These are phyloP conservation scores for Oligia latruncula DNA, from an alignment of 2,888 invertebrate species.

Conservation along the genomic window DNA sequence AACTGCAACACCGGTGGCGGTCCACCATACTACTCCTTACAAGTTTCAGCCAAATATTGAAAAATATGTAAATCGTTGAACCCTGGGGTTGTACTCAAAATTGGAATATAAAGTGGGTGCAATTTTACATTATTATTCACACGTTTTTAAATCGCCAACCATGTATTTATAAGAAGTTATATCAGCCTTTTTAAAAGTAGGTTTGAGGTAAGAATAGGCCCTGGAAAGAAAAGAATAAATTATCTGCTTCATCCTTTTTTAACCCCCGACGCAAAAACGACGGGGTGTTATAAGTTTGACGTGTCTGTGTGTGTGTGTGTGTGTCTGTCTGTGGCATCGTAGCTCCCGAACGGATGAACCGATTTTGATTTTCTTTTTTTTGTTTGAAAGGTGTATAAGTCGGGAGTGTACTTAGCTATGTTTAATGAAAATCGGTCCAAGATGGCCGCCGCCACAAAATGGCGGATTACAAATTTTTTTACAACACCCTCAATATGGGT, in stretches of 20 bases:
- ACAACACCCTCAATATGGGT: no score
- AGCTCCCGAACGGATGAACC: no score
- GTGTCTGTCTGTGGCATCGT: no score
- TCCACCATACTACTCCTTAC: background rate
- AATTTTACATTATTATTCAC: conserved; percentile 18
- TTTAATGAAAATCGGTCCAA: no score
- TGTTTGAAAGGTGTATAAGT: no score
- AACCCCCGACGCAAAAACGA: no score
- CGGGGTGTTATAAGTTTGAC: no score
- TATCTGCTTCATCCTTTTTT: background rate
- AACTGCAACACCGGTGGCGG: background rate
- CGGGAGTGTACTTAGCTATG: no score
- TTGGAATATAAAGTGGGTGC: conserved; percentile 47
- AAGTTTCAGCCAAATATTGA: conserved; percentile 42
- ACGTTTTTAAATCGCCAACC: background rate
- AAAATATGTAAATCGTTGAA: conserved; percentile 50
- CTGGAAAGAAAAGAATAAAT: background rate
- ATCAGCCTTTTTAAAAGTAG: background rate
- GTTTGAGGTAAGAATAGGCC: background rate
- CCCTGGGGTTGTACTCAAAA: conserved; percentile 38
- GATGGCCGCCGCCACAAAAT: no score
- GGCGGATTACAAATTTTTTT: no score
- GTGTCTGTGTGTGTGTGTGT: no score
- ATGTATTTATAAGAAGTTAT: background rate
- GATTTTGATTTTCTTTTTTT: no score